Evolutionary conservation across 2,888 invertebrate genomes (phyloP), one percentile per base, ranked within the genome.

Genomic region (Catocala fraxini): DNA sequence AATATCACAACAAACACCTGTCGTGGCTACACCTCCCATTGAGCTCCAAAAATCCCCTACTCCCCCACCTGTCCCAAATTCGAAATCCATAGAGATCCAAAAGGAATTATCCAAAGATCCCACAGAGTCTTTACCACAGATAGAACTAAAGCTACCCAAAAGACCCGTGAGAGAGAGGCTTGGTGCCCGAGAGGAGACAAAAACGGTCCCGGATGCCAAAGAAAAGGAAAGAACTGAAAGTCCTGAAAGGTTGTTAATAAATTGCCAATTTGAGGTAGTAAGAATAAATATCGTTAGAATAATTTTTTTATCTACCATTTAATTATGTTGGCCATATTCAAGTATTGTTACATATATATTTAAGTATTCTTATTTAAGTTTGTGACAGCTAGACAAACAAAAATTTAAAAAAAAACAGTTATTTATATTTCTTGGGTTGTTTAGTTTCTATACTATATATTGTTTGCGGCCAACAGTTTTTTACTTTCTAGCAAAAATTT

Each of bases 141-240:
- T 94, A 70, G 94, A 94, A 75, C 81, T 94, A 25, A 91, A 92
- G 60, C 87, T 94, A 7, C 94, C 94, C 11, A 94, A 94, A 81
- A 88, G 94, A 62, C 91, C 94, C 0, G 75, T 94, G 1, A 86
- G 94, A 59, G 94, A 94, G 67, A 86, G 94, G 62, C 86, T 94
- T 2, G 94, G 94, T 5, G 79, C 78, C 10, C 80, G 88, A 3
- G 87, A 89, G 58, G 81, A 83, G 59, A 63, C 73, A n/a, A 89
- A 84, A 70, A 86, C 81, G 59, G 56, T 65, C 35, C 54, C 70
- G 6, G 85, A 88, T 73, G 68, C 66, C 9, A 85, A 80, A 68
- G 84, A 86, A 70, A 87, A 81, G 67, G 80, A 79, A 61, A 77
- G 70, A 70, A 80, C 77, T 65, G 82, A 87, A 7, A 92, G 90